Base-by-base conservation (phyloP, 2,888 invertebrate species). In the Odontothrips loti region DNA sequence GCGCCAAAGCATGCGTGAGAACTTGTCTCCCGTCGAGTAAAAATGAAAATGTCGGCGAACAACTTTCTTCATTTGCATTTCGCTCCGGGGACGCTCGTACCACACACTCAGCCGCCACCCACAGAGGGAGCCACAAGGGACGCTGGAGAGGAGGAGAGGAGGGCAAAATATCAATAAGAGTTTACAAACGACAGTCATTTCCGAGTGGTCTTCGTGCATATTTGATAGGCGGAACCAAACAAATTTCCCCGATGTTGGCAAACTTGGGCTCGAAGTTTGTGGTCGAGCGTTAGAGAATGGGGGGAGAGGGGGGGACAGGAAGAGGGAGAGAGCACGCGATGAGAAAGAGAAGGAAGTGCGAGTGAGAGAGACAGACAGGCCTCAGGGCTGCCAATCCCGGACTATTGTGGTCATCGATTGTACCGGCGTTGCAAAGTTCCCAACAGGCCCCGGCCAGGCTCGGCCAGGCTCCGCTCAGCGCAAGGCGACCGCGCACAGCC, bases 121-220 rank as follows among this genome's bases (percentile, higher is more conserved):
- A 43, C 34, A 43, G 34, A 43, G 6, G 34, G 34, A 43, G 34
- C 6, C 34, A 43, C 34, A 43, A 43, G 34, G 34, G 34, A 43
- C 34, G 34, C 34, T 2, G 34, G 34, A 4, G 34, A 43, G 34
- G 34, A 6, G 34, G 34, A 43, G 34, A 43, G 68, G 34, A 43
- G 68, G 68, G 23, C 68, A 75, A 75, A 75, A 75, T 75, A 75
- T 75, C 68, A 75, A 75, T 27, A 75, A 23, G 68, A 23, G 23
- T 75, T 75, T 75, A 75, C 68, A 75, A 75, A 75, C 68, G 68
- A 75, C 68, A 75, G 68, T 75, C 68, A 75, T 75, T 75, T 75
- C 68, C 27, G 27, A 27, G 68, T 75, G 68, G 68, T 75, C 68
- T 75, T 75, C 68, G 27, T 75, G 68, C 68, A 75, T 75, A 75